Evolutionary conservation across 2,888 invertebrate species (phyloP).

Genomic region (Troilus luridus): DNA sequence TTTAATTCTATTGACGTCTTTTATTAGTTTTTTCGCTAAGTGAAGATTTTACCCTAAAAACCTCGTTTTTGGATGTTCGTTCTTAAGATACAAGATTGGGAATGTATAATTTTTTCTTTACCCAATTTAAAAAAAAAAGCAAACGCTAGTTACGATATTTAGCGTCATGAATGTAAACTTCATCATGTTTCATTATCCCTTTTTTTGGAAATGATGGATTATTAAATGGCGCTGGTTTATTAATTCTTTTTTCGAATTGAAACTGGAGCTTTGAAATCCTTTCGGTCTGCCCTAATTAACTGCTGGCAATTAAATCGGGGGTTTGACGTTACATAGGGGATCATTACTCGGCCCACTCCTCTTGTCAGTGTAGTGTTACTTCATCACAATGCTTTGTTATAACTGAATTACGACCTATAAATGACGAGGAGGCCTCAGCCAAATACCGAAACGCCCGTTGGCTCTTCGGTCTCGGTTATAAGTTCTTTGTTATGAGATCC

Average conservation of each 20-base stretch:
- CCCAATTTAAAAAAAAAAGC: too few species aligned
- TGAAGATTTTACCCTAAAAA: too few species aligned
- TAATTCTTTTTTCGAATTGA: neutral
- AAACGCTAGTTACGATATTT: too few species aligned
- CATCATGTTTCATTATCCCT: neutral
- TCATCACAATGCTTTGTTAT: constrained; percentile 35
- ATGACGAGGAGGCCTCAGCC: neutral
- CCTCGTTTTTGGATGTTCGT: too few species aligned
- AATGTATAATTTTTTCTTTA: too few species aligned
- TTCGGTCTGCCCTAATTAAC: constrained; percentile 23
- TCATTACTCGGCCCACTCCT: constrained; percentile 26
- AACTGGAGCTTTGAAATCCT: constrained; percentile 16
- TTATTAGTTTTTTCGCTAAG: too few species aligned
- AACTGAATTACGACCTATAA: neutral
- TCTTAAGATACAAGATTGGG: too few species aligned
- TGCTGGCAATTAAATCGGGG: constrained; percentile 24
- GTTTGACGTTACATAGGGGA: constrained; percentile 43
- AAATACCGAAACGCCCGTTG: neutral
- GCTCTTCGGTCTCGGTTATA: neutral
- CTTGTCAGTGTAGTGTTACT: constrained; percentile 3
- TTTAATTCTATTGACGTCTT: too few species aligned
- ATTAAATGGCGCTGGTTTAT: neutral
- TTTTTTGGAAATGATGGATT: neutral
- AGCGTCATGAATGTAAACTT: too few species aligned
- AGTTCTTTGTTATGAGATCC: neutral